A percentile compares a stretch with the other conserved stretches of the same genome.
phyloP scores from a whole-genome alignment of 2,797 vertebrate genomes.

The Sebastes itinus region DNA sequence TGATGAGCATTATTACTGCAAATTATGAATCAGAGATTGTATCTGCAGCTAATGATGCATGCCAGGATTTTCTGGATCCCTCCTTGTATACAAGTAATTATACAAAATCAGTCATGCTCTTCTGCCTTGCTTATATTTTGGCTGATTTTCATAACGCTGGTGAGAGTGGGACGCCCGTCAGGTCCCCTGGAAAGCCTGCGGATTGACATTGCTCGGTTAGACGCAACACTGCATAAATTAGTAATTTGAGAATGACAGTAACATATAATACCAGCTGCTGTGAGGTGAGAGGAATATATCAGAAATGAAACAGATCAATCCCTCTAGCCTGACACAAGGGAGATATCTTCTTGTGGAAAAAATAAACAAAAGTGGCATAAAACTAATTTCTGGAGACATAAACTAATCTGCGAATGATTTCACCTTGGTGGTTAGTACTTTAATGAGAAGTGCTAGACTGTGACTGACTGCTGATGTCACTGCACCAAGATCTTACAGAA shows the following conservation, averaged over 20 bases:
- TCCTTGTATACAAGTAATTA: constrained; percentile 63
- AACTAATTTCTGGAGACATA: constrained; percentile 13
- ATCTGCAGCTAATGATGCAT: constrained; percentile 55
- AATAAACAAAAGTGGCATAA: not conserved
- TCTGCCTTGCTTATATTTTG: constrained; percentile 45
- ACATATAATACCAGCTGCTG: constrained; percentile 7
- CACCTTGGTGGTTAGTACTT: constrained; percentile 28
- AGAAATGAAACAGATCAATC: constrained; percentile 33
- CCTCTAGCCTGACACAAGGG: constrained; percentile 3
- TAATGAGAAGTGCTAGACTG: constrained; percentile 18
- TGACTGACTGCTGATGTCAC: constrained; percentile 42
- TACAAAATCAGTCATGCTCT: constrained; percentile 58
- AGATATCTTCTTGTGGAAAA: not conserved
- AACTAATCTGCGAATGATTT: constrained; percentile 30
- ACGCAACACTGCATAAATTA: constrained; percentile 42
- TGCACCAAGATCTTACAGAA: constrained; percentile 8
- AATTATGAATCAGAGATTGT: constrained; percentile 60
- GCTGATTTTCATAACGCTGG: constrained; percentile 34
- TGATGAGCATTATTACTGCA: constrained; percentile 47
- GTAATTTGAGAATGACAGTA: constrained; percentile 16
- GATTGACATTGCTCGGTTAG: constrained; percentile 13
- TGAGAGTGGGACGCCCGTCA: constrained; percentile 23
- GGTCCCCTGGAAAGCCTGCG: constrained; percentile 10
- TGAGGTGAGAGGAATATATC: constrained; percentile 22
- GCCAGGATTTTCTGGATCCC: constrained; percentile 50